A percentile compares a stretch with the other conserved stretches of the same genome.
Conservation (phyloP, 2,113 vertebrate species). For the Eretmochelys imbricata region DNA sequence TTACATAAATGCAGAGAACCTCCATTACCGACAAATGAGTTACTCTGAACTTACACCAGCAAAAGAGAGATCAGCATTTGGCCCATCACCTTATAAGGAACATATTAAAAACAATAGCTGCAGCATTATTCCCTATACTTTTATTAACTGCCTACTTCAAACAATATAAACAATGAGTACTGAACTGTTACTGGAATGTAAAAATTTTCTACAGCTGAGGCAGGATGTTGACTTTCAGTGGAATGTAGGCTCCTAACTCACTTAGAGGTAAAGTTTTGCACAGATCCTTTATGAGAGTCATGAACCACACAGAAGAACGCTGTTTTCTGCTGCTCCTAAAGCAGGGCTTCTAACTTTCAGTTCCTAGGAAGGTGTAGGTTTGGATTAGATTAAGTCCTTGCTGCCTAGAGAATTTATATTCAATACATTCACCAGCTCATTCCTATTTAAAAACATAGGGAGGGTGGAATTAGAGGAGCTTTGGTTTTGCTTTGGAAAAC, state of each 20-base stretch:
- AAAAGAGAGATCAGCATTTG: accelerated
- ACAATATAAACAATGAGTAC: background rate
- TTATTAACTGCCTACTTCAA: background rate
- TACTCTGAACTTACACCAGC: background rate
- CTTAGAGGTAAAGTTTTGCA: background rate
- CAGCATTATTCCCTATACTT: background rate
- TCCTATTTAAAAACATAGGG: background rate
- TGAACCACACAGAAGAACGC: background rate
- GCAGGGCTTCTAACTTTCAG: background rate
- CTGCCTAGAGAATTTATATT: background rate
- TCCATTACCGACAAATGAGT: background rate
- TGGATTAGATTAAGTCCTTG: background rate
- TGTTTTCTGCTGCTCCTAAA: too few relatives aligned
- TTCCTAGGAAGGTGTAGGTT: background rate
- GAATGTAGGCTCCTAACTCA: background rate
- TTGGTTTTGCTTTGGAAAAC: background rate
- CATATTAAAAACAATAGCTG: background rate
- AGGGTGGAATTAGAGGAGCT: background rate
- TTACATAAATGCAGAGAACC: background rate
- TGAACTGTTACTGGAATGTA: background rate
- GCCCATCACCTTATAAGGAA: background rate
- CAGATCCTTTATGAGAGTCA: too few relatives aligned
- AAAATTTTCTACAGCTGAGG: accelerated
- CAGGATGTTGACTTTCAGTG: background rate
- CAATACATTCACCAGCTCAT: background rate